phyloP scores from a whole-genome alignment of 2,888 invertebrate species.

The Eilema sororculum region DNA sequence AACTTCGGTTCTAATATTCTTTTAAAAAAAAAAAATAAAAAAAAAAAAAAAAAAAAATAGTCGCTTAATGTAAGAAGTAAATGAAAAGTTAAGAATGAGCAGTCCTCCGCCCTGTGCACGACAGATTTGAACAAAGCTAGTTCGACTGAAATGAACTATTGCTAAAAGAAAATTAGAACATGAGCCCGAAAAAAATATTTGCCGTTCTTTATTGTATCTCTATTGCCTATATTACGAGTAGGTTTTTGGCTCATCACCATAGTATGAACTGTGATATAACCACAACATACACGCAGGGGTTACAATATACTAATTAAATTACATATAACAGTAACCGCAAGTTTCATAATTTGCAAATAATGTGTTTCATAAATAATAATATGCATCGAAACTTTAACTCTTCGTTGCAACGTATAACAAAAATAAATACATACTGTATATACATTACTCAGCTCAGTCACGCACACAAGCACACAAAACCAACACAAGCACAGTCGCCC shows the following conservation, averaged over 20 bases:
- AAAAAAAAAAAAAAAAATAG: too few species aligned
- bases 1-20: too few species aligned
- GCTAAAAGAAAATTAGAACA: too few species aligned
- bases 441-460: constrained; percentile 51
- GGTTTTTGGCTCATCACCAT: background rate
- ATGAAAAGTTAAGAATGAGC: too few species aligned
- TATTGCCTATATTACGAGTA: background rate
- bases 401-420: constrained; percentile 32
- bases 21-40: too few species aligned
- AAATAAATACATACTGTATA: constrained; percentile 56
- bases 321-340: too few species aligned
- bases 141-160: too few species aligned
- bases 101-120: too few species aligned
- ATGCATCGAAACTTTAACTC: constrained; percentile 5
- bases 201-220: background rate
- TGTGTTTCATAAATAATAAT: background rate
- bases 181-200: background rate
- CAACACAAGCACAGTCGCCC: constrained; percentile 58
- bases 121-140: too few species aligned
- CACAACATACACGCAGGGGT: background rate
- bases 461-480: constrained; percentile 46
- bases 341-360: background rate
- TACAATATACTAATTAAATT: background rate
- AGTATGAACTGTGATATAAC: background rate
- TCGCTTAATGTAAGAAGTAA: background rate